phyloP scores from a whole-genome alignment of 2,113 vertebrate genomes.

The Scopus umbretta region DNA sequence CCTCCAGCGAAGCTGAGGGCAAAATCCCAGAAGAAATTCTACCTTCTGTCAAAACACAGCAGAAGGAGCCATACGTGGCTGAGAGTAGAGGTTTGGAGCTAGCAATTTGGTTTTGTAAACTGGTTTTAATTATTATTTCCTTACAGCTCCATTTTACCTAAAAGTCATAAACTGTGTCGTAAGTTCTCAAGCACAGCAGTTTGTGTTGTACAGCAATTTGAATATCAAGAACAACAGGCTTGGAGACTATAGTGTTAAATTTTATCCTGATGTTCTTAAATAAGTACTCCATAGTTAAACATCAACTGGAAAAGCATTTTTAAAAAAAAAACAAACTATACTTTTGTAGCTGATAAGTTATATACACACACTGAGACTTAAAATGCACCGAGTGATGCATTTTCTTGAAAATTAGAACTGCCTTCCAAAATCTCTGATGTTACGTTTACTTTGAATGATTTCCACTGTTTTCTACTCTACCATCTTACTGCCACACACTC shows the following conservation, averaged over 20 bases:
- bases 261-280: neutral
- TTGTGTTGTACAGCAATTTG: neutral
- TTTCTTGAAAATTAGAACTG: neutral
- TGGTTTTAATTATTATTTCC: neutral
- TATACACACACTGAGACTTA: neutral
- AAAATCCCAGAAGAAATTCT: neutral
- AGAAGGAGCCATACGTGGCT: neutral
- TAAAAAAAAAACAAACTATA: neutral
- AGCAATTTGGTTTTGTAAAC: neutral
- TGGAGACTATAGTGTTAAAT: neutral
- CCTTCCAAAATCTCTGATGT: neutral
- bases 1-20: neutral
- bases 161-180: neutral
- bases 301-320: neutral
- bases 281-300: neutral
- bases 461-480: neutral
- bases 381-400: fast-evolving
- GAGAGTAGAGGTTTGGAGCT: neutral
- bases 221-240: neutral
- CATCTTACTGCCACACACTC: neutral
- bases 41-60: neutral
- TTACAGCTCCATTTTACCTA: neutral
- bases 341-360: neutral
- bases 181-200: neutral
- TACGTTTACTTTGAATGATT: neutral